Conservation (phyloP, 2,888 invertebrate species). For the Acholoe squamosa region DNA sequence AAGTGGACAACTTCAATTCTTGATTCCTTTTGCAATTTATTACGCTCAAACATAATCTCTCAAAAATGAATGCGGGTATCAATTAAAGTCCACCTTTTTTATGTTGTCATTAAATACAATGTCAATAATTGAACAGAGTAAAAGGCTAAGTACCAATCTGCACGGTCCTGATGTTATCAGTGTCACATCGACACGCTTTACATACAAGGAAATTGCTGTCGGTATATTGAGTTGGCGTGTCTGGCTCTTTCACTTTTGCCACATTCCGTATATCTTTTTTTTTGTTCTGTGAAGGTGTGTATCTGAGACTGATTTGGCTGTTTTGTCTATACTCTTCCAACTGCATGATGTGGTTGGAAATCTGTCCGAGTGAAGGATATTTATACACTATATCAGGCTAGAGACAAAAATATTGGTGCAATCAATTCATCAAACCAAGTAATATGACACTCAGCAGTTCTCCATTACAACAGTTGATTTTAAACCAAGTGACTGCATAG, state of each 20-base stretch:
- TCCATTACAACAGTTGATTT: too few species aligned
- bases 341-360: not conserved
- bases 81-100: too few species aligned
- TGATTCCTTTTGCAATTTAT: not conserved
- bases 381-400: too few species aligned
- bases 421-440: too few species aligned
- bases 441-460: too few species aligned
- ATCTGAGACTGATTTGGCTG: not conserved
- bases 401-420: too few species aligned
- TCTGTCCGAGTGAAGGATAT: not conserved
- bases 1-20: not conserved
- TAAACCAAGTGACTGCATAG: not conserved
- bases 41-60: too few species aligned
- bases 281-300: not conserved
- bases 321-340: not conserved
- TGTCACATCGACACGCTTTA: not conserved
- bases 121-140: too few species aligned
- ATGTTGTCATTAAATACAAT: too few species aligned
- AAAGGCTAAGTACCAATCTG: too few species aligned
- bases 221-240: not conserved
- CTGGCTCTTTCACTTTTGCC: slow-evolving; percentile 9
- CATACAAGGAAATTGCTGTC: not conserved
- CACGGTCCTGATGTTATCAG: too few species aligned
- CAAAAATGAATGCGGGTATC: too few species aligned
- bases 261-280: not conserved